Conservation (phyloP, 1,140 invertebrate species). For the Nasonia giraulti region DNA sequence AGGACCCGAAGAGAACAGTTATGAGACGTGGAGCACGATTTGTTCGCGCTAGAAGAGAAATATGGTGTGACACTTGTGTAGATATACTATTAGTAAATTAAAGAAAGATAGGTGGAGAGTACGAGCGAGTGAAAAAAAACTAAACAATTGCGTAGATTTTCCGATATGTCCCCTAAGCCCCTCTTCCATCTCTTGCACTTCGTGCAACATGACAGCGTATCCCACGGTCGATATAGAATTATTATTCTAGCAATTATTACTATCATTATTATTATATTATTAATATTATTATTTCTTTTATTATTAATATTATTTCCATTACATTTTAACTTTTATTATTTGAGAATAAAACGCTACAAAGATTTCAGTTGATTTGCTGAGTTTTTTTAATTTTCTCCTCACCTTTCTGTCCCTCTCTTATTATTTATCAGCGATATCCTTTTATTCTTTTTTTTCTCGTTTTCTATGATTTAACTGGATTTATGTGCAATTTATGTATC, state of each 20-base stretch:
- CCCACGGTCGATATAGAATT: conserved; percentile 54
- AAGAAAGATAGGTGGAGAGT: neutral
- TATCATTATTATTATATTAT: conserved; percentile 55
- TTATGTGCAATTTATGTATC: conserved; percentile 4
- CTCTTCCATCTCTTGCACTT: conserved; percentile 56
- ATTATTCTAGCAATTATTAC: conserved; percentile 61
- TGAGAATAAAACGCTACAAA: conserved; percentile 70
- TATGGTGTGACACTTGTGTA: conserved; percentile 10
- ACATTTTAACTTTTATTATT: conserved; percentile 72
- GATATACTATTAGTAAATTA: conserved; percentile 27
- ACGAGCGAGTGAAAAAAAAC: conserved; percentile 1
- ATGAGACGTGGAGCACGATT: neutral
- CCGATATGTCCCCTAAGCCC: conserved; percentile 42
- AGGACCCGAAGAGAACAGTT: neutral
- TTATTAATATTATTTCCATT: conserved; percentile 70
- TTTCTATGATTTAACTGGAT: conserved; percentile 1
- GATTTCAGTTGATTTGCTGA: conserved; percentile 63
- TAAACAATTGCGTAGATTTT: conserved; percentile 55
- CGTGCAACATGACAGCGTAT: conserved; percentile 55
- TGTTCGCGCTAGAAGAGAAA: neutral
- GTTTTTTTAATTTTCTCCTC: conserved; percentile 57
- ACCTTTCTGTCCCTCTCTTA: neutral
- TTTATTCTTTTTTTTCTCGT: neutral
- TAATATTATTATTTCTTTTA: conserved; percentile 57
- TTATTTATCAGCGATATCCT: neutral